Base-by-base conservation (phyloP, 2,888 invertebrate species). In the Agelastica alni region DNA sequence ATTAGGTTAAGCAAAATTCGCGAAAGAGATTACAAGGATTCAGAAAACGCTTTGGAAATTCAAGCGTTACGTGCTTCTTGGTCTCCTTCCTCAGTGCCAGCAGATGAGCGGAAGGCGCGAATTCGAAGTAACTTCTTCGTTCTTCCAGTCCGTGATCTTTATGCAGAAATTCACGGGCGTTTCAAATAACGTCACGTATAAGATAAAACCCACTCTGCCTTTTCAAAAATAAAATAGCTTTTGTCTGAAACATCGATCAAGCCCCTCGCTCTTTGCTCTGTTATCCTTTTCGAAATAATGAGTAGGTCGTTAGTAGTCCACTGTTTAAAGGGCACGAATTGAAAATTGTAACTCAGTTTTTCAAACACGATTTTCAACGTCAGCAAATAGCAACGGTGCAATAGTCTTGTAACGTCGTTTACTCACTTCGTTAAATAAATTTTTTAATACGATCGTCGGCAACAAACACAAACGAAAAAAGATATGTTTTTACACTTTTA, bases 141-240 rank as follows among this genome's bases (percentile, higher is more conserved):
- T 47, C 46, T 47, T 26, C 47, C 28, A 28, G 26, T 20, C 49
- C 49, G 36, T 41, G 18, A 41, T 49, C 49, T 49, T 49, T 49
- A 49, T 49, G 49, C 41, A 49, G 49, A 42, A 49, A 49, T 32
- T 37, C 49, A 32, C 41, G 12, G 41, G 41, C 41, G 49, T 13
- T 31, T 20, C 41, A 14, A 37, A 37, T 32, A 49, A 49, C 49
- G 49, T 49, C 49, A 49, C 49, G 49, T 49, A 49, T 41, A 18
- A 49, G 49, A 49, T 49, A 49, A 45, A 49, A 49, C 49, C 49
- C 49, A 42, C 42, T 49, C 31, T 20, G 42, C 49, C 30, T 49
- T 49, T 49, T 49, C 42, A 42, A 49, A 49, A 49, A 49, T 49
- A 42, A 49, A 49, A 49, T 49, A 49, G 49, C 49, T 49, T 49